phyloP scores from a whole-genome alignment of 1,140 invertebrate species.

The Acromyrmex heyeri region DNA sequence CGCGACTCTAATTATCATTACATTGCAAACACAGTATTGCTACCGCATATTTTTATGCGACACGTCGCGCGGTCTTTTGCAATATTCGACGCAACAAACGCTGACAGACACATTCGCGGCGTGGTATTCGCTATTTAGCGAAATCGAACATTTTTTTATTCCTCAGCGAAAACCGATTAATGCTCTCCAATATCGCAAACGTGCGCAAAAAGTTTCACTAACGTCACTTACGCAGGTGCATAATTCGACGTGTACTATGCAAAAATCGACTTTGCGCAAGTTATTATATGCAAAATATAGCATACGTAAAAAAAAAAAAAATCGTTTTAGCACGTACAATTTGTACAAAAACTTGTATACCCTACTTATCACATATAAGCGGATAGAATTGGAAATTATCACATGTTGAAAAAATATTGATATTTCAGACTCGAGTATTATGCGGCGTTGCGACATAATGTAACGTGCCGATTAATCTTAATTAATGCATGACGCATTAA shows the following conservation, averaged over 20 bases:
- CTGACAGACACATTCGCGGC: conserved; percentile 17
- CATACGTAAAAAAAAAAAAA: not conserved
- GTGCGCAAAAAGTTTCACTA: not conserved
- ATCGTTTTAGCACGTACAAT: not conserved
- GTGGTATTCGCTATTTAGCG: conserved; percentile 1
- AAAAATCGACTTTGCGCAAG: conserved; percentile 3
- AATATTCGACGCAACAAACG: conserved; percentile 51
- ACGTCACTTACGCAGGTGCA: not conserved
- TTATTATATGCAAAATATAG: not conserved
- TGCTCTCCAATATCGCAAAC: conserved; percentile 23
- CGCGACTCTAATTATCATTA: conserved; percentile 46
- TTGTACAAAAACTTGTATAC: not conserved
- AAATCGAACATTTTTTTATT: conserved; percentile 2
- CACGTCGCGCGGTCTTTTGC: conserved; percentile 32
- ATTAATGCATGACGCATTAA: conserved; percentile 33
- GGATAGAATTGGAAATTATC: conserved; percentile 2
- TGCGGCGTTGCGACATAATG: not conserved
- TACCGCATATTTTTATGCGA: conserved; percentile 37
- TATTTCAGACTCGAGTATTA: not conserved
- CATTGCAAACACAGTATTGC: conserved; percentile 18
- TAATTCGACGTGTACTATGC: not conserved
- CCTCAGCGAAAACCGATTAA: conserved; percentile 52
- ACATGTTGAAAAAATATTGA: not conserved
- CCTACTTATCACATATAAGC: not conserved
- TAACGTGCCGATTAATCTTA: conserved; percentile 17